Evolutionary conservation across 2,888 invertebrate species (phyloP).

Genomic region (Euproctis similis): DNA sequence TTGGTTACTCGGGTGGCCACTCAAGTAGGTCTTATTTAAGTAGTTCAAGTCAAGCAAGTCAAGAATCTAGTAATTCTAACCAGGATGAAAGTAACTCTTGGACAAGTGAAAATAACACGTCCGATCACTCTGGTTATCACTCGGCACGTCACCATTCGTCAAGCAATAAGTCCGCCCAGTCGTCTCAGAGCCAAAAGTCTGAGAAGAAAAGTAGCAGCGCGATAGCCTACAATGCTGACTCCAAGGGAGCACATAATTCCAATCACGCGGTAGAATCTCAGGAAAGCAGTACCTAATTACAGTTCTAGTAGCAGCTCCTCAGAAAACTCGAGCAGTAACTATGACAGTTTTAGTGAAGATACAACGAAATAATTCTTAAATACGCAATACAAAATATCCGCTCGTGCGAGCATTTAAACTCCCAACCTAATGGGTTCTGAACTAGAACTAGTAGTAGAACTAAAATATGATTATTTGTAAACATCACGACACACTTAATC

Average conservation of each 20-base stretch:
- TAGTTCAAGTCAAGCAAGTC: neutral
- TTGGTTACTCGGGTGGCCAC: too few species aligned
- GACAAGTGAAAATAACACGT: too few species aligned
- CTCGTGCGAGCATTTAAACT: too few species aligned
- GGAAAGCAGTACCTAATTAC: neutral
- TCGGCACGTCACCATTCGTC: neutral
- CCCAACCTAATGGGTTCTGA: too few species aligned
- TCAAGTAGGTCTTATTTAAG: neutral
- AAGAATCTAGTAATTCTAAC: neutral
- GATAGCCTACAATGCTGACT: neutral
- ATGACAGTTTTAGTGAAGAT: neutral
- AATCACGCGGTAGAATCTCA: neutral
- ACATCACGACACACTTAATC: too few species aligned
- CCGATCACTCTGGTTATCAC: too few species aligned
- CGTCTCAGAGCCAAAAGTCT: neutral
- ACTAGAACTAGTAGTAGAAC: too few species aligned
- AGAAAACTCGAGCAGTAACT: neutral
- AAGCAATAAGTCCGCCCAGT: neutral
- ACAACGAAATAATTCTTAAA: too few species aligned
- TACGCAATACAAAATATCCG: too few species aligned
- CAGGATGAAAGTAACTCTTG: too few species aligned
- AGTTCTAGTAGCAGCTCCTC: neutral
- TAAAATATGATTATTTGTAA: too few species aligned
- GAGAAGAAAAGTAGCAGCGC: neutral
- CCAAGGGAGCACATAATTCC: neutral